Conservation (phyloP, 1,140 invertebrate genomes). For the Dendrolimus punctatus region DNA sequence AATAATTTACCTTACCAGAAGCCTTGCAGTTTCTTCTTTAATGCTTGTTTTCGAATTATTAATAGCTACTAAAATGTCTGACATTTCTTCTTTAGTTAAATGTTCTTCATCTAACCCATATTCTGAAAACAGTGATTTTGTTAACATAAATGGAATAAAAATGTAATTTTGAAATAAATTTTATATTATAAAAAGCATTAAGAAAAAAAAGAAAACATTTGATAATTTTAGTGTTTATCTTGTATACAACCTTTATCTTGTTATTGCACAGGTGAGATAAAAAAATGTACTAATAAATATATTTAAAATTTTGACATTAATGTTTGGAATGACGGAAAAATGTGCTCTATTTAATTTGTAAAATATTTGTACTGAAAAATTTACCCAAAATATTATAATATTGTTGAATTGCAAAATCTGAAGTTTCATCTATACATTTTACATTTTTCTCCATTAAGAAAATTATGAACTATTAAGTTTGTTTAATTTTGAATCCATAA, state of each 20-base stretch:
- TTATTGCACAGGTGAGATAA: neutral
- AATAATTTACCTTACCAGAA: neutral
- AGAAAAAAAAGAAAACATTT: too few species aligned
- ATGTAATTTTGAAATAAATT: constrained; percentile 1
- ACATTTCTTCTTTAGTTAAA: constrained; percentile 63
- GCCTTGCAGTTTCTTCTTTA: constrained; percentile 32
- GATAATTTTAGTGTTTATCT: too few species aligned
- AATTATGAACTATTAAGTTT: too few species aligned
- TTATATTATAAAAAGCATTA: too few species aligned
- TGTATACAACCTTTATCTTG: too few species aligned
- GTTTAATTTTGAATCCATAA: too few species aligned
- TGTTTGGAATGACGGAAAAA: too few species aligned
- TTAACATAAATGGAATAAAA: neutral
- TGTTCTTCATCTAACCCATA: constrained; percentile 61
- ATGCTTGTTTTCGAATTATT: constrained; percentile 54
- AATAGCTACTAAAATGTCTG: constrained; percentile 56
- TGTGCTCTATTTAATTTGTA: too few species aligned
- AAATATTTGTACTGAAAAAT: neutral
- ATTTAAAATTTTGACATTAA: neutral
- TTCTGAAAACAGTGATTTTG: constrained; percentile 29
- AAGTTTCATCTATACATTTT: neutral
- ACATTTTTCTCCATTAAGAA: neutral
- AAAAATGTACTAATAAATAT: neutral
- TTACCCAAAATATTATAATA: neutral
- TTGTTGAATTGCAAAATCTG: neutral